These are phyloP conservation scores for Indicator maculatus DNA, from an alignment of 2,113 vertebrate genomes.

Conservation along the genomic window DNA sequence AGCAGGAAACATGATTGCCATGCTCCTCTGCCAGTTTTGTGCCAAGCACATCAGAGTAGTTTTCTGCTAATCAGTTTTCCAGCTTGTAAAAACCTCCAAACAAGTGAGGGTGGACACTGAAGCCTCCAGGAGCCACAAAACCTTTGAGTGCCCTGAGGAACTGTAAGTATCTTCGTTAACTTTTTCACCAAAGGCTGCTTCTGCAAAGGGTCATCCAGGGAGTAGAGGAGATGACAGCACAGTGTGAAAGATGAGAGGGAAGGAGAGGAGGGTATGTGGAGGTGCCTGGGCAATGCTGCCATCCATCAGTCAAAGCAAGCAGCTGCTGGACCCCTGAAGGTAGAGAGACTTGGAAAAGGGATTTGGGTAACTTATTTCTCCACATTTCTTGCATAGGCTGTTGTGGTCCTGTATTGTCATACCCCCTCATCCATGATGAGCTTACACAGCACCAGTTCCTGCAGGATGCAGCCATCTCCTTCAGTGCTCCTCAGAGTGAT, in stretches of 20 bases:
- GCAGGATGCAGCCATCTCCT: not conserved
- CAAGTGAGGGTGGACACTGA: not conserved
- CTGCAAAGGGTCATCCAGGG: conserved; percentile 74
- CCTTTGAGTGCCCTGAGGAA: not conserved
- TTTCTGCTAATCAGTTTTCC: not conserved
- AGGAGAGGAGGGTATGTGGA: conserved; percentile 27
- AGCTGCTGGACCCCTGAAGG: conserved; percentile 58
- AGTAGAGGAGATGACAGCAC: conserved; percentile 67
- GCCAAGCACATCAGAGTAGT: not conserved
- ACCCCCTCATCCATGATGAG: conserved; percentile 28
- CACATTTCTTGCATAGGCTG: conserved; percentile 61
- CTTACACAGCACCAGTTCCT: not conserved
- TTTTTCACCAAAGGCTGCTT: conserved; percentile 49
- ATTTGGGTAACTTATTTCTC: conserved; percentile 25
- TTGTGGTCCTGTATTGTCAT: conserved; percentile 60
- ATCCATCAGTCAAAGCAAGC: conserved; percentile 71
- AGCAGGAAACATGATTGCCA: not conserved
- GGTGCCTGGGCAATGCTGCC: conserved; percentile 73
- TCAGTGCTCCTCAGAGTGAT: not conserved
- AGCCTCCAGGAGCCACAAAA: not conserved
- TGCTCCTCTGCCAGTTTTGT: not conserved
- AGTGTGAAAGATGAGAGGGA: conserved; percentile 80
- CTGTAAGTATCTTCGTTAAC: conserved; percentile 36
- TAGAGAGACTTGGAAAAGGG: not conserved
- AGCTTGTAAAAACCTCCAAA: not conserved